A percentile compares a stretch with the other conserved stretches of the same genome.
Conservation (phyloP, 1,140 invertebrate genomes). For the Alviniconcha marisindica region DNA sequence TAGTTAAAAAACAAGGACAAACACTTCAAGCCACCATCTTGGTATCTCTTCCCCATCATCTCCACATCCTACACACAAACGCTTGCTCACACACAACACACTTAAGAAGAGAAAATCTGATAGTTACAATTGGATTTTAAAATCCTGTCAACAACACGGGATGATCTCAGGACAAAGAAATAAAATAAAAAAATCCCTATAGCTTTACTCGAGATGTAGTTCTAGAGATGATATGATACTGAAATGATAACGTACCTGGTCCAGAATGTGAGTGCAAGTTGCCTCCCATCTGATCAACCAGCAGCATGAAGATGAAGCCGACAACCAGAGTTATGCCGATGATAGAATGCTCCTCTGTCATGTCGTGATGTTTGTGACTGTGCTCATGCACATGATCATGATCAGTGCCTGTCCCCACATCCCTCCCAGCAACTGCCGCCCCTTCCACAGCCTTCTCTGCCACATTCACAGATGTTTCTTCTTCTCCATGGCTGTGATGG, state of each 20-base stretch:
- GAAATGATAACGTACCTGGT: conserved; percentile 45
- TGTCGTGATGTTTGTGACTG: conserved; percentile 53
- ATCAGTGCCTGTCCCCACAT: neutral
- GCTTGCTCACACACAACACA: too few species aligned
- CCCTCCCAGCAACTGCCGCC: conserved; percentile 14
- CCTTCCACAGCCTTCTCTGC: conserved; percentile 7
- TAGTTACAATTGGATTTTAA: too few species aligned
- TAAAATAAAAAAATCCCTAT: too few species aligned
- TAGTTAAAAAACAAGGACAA: too few species aligned
- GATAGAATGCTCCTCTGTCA: conserved; percentile 65
- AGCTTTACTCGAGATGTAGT: too few species aligned
- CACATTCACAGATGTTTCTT: neutral
- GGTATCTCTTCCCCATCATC: too few species aligned
- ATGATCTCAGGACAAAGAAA: too few species aligned
- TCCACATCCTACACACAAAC: too few species aligned
- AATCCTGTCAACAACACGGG: too few species aligned
- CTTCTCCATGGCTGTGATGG: conserved; percentile 13
- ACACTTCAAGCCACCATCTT: too few species aligned
- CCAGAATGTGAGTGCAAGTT: conserved; percentile 61
- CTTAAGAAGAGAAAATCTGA: too few species aligned
- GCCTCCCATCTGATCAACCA: conserved; percentile 90
- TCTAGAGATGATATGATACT: too few species aligned
- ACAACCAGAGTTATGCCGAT: conserved; percentile 87
- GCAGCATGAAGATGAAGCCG: conserved; percentile 98
- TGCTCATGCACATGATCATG: conserved; percentile 27